Conservation (phyloP, 1,140 invertebrate species). For the Zophobas atratus region DNA sequence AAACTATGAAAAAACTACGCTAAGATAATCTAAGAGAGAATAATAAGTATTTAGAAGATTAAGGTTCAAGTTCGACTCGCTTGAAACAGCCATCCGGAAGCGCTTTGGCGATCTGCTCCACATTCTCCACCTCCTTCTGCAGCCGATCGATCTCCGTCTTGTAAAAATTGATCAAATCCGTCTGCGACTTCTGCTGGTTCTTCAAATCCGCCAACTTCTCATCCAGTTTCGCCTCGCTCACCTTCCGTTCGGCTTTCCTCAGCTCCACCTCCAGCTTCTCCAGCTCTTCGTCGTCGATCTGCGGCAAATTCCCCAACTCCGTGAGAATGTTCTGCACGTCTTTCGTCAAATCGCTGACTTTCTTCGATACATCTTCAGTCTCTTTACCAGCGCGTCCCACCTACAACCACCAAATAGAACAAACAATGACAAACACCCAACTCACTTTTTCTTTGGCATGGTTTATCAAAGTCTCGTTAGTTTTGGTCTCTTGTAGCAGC, state of each 20-base stretch:
- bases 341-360: constrained; percentile 85
- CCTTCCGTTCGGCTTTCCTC: constrained; percentile 79
- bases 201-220: constrained; percentile 80
- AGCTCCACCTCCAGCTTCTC: constrained; percentile 83
- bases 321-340: constrained; percentile 86
- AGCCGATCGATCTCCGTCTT: constrained; percentile 84
- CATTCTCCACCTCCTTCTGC: constrained; percentile 86
- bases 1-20: constrained; percentile 37
- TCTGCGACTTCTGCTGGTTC: constrained; percentile 82
- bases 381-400: constrained; percentile 91
- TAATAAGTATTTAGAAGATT: constrained; percentile 46
- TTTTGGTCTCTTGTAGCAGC: constrained; percentile 81
- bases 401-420: constrained; percentile 68
- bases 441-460: constrained; percentile 79
- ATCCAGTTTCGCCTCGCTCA: constrained; percentile 83
- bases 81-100: constrained; percentile 87
- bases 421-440: neutral
- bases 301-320: constrained; percentile 83
- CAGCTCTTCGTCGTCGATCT: constrained; percentile 81
- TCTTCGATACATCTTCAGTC: constrained; percentile 82
- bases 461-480: constrained; percentile 81
- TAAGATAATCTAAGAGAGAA: constrained; percentile 25
- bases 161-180: constrained; percentile 86
- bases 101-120: constrained; percentile 86
- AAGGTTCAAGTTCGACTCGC: constrained; percentile 62